Base-by-base conservation (phyloP, 2,113 vertebrate genomes). In the Oxyura jamaicensis region DNA sequence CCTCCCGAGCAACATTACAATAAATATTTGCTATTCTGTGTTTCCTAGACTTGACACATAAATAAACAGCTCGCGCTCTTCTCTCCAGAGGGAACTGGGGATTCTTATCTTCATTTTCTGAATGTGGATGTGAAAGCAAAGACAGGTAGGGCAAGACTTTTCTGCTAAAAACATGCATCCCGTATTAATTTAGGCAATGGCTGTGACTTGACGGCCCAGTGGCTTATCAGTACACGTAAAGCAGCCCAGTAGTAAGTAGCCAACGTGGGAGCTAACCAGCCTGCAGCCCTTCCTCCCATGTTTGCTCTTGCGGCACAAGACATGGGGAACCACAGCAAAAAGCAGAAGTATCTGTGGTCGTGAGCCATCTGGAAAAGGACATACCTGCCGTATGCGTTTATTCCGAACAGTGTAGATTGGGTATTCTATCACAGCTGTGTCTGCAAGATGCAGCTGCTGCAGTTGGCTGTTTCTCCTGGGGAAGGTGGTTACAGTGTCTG, bases 121-220 rank as follows among this genome's bases (percentile, higher is more conserved):
- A 79, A 58, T 7, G 39, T 15, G 23, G 48, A 68, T 35, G 76
- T 44, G 76, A 83, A 86, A 58, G 33, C 31, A 50, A 44, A 92
- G 88, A 53, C 93, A 90, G 83, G 28, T 39, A 56, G 92, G 77
- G 80, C 16, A 62, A 88, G 95, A 66, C 21, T 88, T 88, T 18
- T 13, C 80, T 65, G 86, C 62, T 82, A 1, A 33, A 72, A 77
- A n/a, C 82, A 39, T 0, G 10, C 59, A 44, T 81, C 35, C 65
- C 1, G 0, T 14, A 4, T 79, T 91, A 86, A 46, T 63, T 53
- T 7, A 5, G 73, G 80, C 56, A 2, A 8, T 17, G 68, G 66
- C 56, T 68, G 82, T 4, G 82, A 11, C 39, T 35, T 71, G 85
- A 26, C 93, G 90, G 83, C 62, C 36, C 55, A 39, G 50, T 18